Conservation (phyloP, 2,113 vertebrate genomes). For the Lonchura striata region DNA sequence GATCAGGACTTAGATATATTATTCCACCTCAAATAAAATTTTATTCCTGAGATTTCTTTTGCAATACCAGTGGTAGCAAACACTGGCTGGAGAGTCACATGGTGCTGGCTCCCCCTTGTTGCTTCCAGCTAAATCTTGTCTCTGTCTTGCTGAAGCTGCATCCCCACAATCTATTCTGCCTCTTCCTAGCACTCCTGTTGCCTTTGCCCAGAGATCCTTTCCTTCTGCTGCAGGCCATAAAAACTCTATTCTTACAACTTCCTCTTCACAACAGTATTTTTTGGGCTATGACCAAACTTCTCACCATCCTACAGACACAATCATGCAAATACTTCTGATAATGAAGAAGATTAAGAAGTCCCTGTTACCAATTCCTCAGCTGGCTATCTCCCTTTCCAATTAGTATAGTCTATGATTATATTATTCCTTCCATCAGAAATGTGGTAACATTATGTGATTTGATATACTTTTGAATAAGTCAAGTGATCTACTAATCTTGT, state of each 20-base stretch:
- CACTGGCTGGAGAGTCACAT: neutral
- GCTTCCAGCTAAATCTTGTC: neutral
- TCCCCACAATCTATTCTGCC: neutral
- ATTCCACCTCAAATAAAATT: neutral
- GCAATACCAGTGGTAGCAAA: neutral
- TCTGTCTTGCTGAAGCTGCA: neutral
- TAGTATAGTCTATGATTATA: neutral
- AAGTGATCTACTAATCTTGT: neutral
- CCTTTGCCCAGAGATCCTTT: neutral
- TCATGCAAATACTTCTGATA: neutral
- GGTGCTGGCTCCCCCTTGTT: neutral
- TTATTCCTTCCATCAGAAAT: neutral
- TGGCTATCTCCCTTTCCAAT: neutral
- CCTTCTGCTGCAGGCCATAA: neutral
- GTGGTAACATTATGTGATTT: neutral
- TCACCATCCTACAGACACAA: neutral
- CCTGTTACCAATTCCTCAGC: neutral
- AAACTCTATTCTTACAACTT: neutral
- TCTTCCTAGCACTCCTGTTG: neutral
- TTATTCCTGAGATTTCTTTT: conserved; percentile 6
- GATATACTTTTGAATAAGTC: neutral
- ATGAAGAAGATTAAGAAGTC: neutral
- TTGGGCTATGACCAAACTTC: neutral
- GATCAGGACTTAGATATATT: neutral
- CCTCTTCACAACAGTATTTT: neutral